Evolutionary conservation across 2,888 invertebrate genomes (phyloP).

Genomic region (Leptothorax acervorum): DNA sequence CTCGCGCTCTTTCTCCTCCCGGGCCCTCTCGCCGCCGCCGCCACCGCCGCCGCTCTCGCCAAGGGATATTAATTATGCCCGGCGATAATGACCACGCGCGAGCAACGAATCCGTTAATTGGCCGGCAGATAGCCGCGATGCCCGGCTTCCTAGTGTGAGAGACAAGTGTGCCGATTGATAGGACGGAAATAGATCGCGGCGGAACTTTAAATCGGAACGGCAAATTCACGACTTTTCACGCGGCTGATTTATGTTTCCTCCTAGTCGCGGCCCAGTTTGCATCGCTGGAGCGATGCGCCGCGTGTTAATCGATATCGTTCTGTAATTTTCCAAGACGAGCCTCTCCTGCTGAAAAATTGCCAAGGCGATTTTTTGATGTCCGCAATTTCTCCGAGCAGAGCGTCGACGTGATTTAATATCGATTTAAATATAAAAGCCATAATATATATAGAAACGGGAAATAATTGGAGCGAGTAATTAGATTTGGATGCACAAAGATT

Average conservation of each 20-base stretch:
- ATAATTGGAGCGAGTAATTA: not conserved
- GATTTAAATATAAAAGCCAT: not conserved
- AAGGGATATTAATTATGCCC: slow-evolving; percentile 82
- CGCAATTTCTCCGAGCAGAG: not conserved
- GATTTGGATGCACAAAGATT: not conserved
- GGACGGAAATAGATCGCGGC: slow-evolving; percentile 66
- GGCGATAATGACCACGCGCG: slow-evolving; percentile 68
- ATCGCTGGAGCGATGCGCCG: slow-evolving; percentile 27
- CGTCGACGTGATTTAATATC: not conserved
- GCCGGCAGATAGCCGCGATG: slow-evolving; percentile 68
- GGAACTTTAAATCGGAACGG: slow-evolving; percentile 60
- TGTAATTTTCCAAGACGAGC: slow-evolving; percentile 41
- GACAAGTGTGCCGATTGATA: slow-evolving; percentile 61
- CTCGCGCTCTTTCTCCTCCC: slow-evolving; percentile 63
- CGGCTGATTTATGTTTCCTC: slow-evolving; percentile 55
- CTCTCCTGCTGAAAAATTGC: not conserved
- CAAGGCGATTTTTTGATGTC: not conserved
- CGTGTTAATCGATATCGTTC: slow-evolving; percentile 44
- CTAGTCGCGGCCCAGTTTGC: slow-evolving; percentile 53
- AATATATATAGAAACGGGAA: no score
- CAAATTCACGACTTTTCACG: slow-evolving; percentile 46
- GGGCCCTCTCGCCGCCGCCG: slow-evolving; percentile 46
- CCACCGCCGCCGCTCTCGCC: slow-evolving; percentile 40
- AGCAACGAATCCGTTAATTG: slow-evolving; percentile 76
- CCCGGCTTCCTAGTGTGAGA: slow-evolving; percentile 52